A percentile compares a stretch with the other conserved stretches of the same genome.
phyloP scores from a whole-genome alignment of 2,113 vertebrate genomes.

The Sciurus niger region DNA sequence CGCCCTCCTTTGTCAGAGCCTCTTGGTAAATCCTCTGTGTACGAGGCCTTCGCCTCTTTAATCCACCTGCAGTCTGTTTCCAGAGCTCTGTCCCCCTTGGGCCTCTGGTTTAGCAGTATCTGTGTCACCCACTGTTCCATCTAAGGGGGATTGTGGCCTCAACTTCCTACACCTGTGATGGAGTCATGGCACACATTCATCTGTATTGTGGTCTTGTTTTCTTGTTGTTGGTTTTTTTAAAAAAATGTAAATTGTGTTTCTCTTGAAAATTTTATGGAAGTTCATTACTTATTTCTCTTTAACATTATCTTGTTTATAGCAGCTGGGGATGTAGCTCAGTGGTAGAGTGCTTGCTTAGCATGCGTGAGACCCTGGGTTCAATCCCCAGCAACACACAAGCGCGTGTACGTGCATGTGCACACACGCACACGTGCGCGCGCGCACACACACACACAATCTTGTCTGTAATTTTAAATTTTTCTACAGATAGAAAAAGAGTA shows the following conservation, averaged over 20 bases:
- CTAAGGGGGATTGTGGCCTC: background rate
- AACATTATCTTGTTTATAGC: background rate
- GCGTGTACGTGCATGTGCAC: too few relatives aligned
- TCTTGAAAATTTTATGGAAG: background rate
- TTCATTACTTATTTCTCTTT: conserved; percentile 60
- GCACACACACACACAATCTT: background rate
- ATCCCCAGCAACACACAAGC: background rate
- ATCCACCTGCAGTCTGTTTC: conserved; percentile 67
- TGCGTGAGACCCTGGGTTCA: background rate
- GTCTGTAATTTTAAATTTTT: conserved; percentile 53
- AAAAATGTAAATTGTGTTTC: conserved; percentile 48
- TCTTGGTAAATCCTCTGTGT: background rate
- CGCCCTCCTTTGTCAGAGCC: background rate
- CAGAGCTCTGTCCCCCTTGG: background rate
- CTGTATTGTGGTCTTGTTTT: conserved; percentile 42
- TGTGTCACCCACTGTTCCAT: background rate
- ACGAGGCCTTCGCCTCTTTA: background rate
- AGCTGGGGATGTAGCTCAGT: background rate
- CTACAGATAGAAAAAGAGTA: conserved; percentile 1
- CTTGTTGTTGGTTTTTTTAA: background rate
- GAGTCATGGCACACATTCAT: background rate
- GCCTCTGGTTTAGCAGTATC: background rate
- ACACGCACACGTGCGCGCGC: too few relatives aligned
- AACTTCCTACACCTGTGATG: background rate
- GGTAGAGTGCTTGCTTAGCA: background rate